Evolutionary conservation across 2,797 vertebrate species (phyloP).

Genomic region (Pangasius macronema): DNA sequence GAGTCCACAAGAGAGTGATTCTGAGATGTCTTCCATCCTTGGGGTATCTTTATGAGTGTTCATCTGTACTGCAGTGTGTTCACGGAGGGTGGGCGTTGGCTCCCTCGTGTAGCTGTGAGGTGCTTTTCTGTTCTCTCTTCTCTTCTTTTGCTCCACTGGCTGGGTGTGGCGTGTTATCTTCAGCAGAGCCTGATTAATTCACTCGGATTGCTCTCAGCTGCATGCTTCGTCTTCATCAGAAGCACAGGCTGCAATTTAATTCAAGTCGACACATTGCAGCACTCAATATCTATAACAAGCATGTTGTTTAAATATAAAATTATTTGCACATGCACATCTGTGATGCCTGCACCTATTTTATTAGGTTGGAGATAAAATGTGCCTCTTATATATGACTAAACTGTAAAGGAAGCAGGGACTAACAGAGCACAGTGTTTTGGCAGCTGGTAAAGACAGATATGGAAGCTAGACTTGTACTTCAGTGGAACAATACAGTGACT

Average conservation of each 20-base stretch:
- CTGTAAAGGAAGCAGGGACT: neutral
- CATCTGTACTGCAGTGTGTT: slow-evolving; percentile 10
- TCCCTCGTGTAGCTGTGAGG: slow-evolving; percentile 1
- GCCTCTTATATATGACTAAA: neutral
- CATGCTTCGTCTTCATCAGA: neutral
- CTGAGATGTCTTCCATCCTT: neutral
- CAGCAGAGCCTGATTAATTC: slow-evolving; percentile 4
- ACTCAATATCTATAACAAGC: neutral
- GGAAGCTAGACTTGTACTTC: neutral
- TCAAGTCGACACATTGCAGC: neutral
- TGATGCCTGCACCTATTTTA: neutral
- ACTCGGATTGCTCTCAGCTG: neutral
- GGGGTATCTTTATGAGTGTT: slow-evolving; percentile 10
- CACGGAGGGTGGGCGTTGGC: slow-evolving; percentile 12
- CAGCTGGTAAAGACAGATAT: neutral
- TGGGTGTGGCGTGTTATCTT: neutral
- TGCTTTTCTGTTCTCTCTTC: slow-evolving; percentile 8
- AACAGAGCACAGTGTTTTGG: neutral
- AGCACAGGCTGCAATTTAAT: neutral
- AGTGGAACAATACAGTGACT: neutral
- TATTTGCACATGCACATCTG: too few species aligned
- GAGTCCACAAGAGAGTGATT: neutral
- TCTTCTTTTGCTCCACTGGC: neutral
- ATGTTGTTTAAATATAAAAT: neutral
- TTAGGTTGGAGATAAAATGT: neutral